Evolutionary conservation across 2,113 vertebrate species (phyloP).

Genomic region (Rhinopomastus cyanomelas): DNA sequence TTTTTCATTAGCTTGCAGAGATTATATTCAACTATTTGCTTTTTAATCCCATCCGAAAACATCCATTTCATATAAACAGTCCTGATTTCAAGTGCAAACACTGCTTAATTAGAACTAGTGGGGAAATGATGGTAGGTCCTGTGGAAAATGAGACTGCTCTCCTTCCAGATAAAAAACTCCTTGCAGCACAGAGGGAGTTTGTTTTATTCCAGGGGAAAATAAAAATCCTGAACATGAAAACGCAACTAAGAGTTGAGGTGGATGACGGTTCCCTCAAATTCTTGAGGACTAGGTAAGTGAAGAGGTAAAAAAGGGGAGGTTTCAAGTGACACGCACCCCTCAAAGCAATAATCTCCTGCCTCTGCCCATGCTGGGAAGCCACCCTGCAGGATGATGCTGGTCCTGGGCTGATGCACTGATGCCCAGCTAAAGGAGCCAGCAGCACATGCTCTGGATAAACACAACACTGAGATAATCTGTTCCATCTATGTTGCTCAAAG

Average conservation of each 20-base stretch:
- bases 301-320: neutral
- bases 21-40: slow-evolving; percentile 49
- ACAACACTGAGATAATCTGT: fast-evolving
- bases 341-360: fast-evolving
- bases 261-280: neutral
- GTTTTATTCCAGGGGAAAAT: neutral
- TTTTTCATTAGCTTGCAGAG: slow-evolving; percentile 28
- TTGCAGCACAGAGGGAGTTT: neutral
- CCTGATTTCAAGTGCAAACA: slow-evolving; percentile 60
- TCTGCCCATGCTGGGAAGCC: neutral
- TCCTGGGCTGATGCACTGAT: neutral
- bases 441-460: neutral
- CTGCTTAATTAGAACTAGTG: slow-evolving; percentile 36
- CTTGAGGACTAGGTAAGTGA: neutral
- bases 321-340: neutral
- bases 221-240: neutral
- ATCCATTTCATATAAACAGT: slow-evolving; percentile 41
- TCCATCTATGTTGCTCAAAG: neutral
- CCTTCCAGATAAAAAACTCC: neutral
- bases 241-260: neutral
- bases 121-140: slow-evolving; percentile 1
- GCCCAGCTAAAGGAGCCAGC: neutral
- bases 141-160: neutral
- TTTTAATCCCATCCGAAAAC: slow-evolving; percentile 51
- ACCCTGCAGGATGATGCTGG: too few relatives aligned